A percentile compares a stretch with the other conserved stretches of the same genome.
Conservation (phyloP, 2,888 invertebrate genomes). For the Cantharis flavilabris region DNA sequence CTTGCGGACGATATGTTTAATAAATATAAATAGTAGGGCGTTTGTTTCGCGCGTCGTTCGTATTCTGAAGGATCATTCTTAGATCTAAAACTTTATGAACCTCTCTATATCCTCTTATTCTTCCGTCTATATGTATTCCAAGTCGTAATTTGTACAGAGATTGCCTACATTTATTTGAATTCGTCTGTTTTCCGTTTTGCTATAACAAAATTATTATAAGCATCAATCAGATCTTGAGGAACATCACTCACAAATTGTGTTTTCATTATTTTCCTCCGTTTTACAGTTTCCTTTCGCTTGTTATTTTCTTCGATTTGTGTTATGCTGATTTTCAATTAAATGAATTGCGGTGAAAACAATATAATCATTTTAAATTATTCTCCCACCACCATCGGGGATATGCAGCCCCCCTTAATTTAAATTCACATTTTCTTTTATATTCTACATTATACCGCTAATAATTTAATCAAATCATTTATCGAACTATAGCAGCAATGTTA, state of each 20-base stretch:
- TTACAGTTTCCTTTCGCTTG: background rate
- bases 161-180: constrained; percentile 27
- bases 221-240: constrained; percentile 18
- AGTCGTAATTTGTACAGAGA: constrained; percentile 30
- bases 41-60: constrained; percentile 19
- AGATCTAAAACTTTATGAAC: constrained; percentile 31
- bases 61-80: constrained; percentile 31
- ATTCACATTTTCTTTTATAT: background rate
- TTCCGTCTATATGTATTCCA: constrained; percentile 24
- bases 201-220: constrained; percentile 24
- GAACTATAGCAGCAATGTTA: background rate
- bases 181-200: constrained; percentile 15
- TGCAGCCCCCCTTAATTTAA: background rate
- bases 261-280: constrained; percentile 8
- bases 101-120: constrained; percentile 16
- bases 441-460: background rate
- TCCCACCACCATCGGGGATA: background rate
- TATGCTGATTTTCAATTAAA: constrained; percentile 15
- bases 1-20: constrained; percentile 25
- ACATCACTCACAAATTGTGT: constrained; percentile 14
- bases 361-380: background rate
- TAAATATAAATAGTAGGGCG: constrained; percentile 30
- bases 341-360: constrained; percentile 8
- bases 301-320: constrained; percentile 1
- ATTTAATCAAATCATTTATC: background rate